Conservation (phyloP, 2,113 vertebrate species). For the Mobula hypostoma region DNA sequence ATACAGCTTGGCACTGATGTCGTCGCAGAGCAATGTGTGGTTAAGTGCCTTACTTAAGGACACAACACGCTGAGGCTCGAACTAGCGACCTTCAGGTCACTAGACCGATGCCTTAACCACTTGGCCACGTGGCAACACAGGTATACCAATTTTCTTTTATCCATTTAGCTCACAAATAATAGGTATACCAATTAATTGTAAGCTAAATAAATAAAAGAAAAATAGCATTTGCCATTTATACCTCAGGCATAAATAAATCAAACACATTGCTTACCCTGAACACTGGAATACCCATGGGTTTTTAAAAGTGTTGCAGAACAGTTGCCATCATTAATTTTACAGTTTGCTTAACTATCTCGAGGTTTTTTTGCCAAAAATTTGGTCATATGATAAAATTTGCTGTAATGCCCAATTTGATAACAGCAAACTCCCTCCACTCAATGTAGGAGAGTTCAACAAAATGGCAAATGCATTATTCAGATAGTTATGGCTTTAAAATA, state of each 20-base stretch:
- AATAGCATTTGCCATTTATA: conserved; percentile 13
- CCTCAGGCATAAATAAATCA: neutral
- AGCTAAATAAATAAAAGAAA: neutral
- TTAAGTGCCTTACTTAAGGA: too few species aligned
- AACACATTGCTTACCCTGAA: conserved; percentile 21
- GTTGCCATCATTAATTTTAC: conserved; percentile 27
- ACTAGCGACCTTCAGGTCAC: too few species aligned
- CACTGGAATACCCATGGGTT: neutral
- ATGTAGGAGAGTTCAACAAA: neutral
- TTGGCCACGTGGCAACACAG: too few species aligned
- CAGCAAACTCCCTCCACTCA: neutral
- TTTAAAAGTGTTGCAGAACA: conserved; percentile 11
- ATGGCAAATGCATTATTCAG: conserved; percentile 16
- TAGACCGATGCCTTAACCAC: too few species aligned
- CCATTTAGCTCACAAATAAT: too few species aligned
- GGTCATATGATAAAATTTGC: neutral
- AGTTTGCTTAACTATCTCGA: neutral
- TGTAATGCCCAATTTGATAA: conserved; percentile 8
- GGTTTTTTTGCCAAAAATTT: neutral
- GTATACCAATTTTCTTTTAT: too few species aligned
- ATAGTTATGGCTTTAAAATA: neutral
- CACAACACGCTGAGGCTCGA: too few species aligned
- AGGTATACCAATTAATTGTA: neutral
- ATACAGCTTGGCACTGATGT: too few species aligned
- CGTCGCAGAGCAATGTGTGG: too few species aligned